These are phyloP conservation scores for Dasypogon diadema DNA, from an alignment of 2,888 invertebrate species.

Conservation along the genomic window DNA sequence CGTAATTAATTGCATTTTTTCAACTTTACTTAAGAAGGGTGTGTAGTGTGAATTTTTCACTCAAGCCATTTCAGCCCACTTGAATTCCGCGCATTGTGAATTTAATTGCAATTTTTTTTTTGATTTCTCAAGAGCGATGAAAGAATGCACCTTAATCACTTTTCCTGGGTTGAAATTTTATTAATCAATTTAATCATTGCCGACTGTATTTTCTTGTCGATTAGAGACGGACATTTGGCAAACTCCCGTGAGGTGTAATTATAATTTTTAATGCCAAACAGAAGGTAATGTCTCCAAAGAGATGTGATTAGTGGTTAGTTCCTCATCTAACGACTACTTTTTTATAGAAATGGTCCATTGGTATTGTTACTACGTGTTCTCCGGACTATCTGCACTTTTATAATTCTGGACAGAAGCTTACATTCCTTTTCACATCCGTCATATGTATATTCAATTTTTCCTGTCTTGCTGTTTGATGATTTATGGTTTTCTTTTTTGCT, in stretches of 20 bases:
- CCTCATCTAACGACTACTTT: no score
- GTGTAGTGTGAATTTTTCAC: not conserved
- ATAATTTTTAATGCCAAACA: no score
- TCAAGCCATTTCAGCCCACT: not conserved
- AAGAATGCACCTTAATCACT: not conserved
- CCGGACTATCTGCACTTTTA: no score
- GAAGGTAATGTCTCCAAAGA: no score
- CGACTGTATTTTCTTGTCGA: not conserved
- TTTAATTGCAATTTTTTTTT: not conserved
- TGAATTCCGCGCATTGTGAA: not conserved
- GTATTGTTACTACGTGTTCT: no score
- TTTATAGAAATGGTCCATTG: no score
- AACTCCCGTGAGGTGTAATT: not conserved
- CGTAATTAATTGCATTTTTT: slow-evolving; percentile 8
- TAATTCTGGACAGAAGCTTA: no score
- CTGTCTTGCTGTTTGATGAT: no score
- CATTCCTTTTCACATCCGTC: no score
- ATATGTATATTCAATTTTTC: no score
- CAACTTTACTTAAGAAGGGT: not conserved
- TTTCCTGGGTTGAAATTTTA: not conserved
- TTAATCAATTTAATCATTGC: not conserved
- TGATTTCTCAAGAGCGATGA: not conserved
- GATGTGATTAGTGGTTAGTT: no score
- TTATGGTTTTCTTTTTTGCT: no score
- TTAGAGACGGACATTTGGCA: not conserved